Conservation (phyloP, 2,888 invertebrate species). For the Dryobotodes eremita region DNA sequence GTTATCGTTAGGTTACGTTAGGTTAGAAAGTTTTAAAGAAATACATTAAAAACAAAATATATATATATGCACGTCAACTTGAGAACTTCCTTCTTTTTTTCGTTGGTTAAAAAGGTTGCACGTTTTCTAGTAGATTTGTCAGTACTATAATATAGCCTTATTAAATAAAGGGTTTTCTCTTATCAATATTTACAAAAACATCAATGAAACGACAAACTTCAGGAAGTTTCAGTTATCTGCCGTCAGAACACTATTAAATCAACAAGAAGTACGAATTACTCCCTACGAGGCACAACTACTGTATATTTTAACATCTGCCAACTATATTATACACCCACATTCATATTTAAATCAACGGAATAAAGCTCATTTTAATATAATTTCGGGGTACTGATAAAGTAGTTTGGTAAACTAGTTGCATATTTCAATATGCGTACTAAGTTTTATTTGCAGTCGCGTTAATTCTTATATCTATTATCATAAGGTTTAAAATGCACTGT, state of each 20-base stretch:
- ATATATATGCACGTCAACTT: no score
- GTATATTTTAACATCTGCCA: constrained; percentile 77
- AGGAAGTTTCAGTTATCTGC: constrained; percentile 46
- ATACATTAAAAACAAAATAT: no score
- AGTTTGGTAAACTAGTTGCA: constrained; percentile 85
- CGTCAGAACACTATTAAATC: constrained; percentile 78
- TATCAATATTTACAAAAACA: constrained; percentile 38
- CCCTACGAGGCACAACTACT: constrained; percentile 72
- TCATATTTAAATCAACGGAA: constrained; percentile 64
- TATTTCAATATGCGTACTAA: constrained; percentile 80
- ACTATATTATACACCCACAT: constrained; percentile 34
- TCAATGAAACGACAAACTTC: constrained; percentile 48
- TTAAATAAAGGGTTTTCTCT: background rate
- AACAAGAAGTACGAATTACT: constrained; percentile 79
- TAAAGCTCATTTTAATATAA: constrained; percentile 73
- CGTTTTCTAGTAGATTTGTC: background rate
- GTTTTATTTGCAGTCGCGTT: constrained; percentile 52
- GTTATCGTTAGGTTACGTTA: background rate
- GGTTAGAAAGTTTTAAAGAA: background rate
- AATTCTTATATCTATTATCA: constrained; percentile 40
- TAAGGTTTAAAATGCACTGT: constrained; percentile 67
- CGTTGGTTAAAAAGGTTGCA: background rate
- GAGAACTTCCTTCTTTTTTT: no score
- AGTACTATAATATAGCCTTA: background rate
- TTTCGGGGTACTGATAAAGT: constrained; percentile 70